Evolutionary conservation across 2,888 invertebrate genomes (phyloP).

Genomic region (Auanema sp.): DNA sequence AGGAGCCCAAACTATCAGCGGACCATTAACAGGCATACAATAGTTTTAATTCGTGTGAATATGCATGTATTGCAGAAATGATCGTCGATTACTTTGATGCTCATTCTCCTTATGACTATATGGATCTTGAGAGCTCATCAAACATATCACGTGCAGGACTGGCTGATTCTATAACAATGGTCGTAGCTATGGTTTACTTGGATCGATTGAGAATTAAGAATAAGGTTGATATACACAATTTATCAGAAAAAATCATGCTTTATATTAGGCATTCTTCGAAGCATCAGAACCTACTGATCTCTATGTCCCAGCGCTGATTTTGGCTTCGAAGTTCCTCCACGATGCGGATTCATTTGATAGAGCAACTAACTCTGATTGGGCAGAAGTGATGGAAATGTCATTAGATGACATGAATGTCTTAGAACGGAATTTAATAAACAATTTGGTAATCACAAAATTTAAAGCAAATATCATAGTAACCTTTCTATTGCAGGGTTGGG

Average conservation of each 20-base stretch:
- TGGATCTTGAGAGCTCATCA: constrained; percentile 58
- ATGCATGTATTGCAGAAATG: constrained; percentile 48
- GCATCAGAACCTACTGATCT: constrained; percentile 83
- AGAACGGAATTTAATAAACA: constrained; percentile 68
- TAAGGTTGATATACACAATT: constrained; percentile 20
- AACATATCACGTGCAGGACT: constrained; percentile 70
- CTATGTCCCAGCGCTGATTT: constrained; percentile 91
- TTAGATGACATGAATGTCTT: constrained; percentile 78
- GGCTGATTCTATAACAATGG: constrained; percentile 87
- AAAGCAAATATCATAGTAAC: not conserved
- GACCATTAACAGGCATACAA: constrained; percentile 52
- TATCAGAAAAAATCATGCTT: not conserved
- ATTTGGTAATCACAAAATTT: constrained; percentile 72
- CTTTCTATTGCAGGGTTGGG: constrained; percentile 44
- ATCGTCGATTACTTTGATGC: constrained; percentile 60
- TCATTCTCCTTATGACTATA: constrained; percentile 53
- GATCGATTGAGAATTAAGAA: constrained; percentile 77
- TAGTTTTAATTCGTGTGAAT: not conserved
- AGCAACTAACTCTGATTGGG: constrained; percentile 83
- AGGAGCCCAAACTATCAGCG: constrained; percentile 45
- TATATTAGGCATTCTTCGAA: constrained; percentile 81
- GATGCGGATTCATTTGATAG: constrained; percentile 85
- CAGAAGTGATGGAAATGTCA: constrained; percentile 78
- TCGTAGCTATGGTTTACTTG: constrained; percentile 88
- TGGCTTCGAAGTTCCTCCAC: constrained; percentile 91